phyloP scores from a whole-genome alignment of 2,888 invertebrate genomes.

The Heliconius aoede region DNA sequence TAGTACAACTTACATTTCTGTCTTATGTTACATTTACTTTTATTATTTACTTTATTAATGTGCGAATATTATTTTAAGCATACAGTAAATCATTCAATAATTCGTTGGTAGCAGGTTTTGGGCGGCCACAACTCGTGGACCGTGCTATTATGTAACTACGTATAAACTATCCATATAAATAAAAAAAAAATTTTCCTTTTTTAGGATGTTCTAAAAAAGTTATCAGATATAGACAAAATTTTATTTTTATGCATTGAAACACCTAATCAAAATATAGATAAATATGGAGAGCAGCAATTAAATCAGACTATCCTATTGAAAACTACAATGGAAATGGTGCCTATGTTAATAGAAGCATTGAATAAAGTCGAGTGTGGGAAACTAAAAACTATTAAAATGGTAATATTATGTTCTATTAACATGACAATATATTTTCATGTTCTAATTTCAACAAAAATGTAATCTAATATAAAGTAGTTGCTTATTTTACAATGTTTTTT shows the following conservation, averaged over 20 bases:
- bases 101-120: no score
- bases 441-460: no score
- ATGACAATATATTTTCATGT: no score
- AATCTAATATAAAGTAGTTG: no score
- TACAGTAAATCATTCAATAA: no score
- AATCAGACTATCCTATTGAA: conserved; percentile 91
- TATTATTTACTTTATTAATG: no score
- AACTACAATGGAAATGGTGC: conserved; percentile 88
- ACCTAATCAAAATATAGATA: conserved; percentile 77
- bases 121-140: no score
- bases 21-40: neutral
- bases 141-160: neutral
- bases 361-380: conserved; percentile 79
- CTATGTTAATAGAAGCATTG: conserved; percentile 85
- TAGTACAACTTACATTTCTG: neutral
- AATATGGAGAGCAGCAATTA: conserved; percentile 88
- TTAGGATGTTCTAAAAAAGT: conserved; percentile 85
- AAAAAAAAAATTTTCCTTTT: neutral
- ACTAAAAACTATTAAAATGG: conserved; percentile 84
- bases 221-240: conserved; percentile 91
- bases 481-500: no score
- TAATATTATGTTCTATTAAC: conserved; percentile 64
- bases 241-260: conserved; percentile 82
- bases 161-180: neutral
- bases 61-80: no score